Evolutionary conservation across 2,888 invertebrate species (phyloP).

Genomic region (Augochlorella aurata): DNA sequence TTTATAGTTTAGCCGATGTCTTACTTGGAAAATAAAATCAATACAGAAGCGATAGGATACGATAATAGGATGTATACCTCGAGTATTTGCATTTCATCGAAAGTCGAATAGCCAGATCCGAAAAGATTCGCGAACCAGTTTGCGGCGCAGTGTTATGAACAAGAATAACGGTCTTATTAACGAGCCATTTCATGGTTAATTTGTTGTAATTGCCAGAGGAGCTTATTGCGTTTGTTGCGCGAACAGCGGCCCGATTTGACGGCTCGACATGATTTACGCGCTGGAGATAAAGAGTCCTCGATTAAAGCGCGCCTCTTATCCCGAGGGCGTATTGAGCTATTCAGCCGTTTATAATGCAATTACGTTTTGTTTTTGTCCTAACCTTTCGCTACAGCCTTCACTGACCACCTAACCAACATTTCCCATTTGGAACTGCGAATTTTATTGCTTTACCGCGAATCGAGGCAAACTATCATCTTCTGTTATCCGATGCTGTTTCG

Average conservation of each 20-base stretch:
- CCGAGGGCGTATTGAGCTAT: constrained; percentile 37
- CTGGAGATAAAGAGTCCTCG: constrained; percentile 49
- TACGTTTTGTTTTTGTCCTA: constrained; percentile 35
- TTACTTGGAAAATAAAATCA: background rate
- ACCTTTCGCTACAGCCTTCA: constrained; percentile 33
- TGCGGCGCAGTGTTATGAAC: constrained; percentile 13
- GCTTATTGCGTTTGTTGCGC: constrained; percentile 34
- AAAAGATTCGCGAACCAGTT: background rate
- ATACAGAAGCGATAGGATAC: too few relatives aligned
- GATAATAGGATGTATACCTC: background rate
- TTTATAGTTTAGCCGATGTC: background rate
- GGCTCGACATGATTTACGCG: constrained; percentile 45
- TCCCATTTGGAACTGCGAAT: constrained; percentile 12
- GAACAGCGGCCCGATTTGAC: constrained; percentile 48
- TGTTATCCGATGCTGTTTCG: background rate
- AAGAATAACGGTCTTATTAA: constrained; percentile 43
- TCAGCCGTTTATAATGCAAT: constrained; percentile 51
- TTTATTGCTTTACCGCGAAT: constrained; percentile 26
- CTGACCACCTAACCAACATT: constrained; percentile 36
- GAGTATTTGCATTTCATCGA: background rate
- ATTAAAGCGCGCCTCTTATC: constrained; percentile 43
- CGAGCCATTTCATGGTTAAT: constrained; percentile 52
- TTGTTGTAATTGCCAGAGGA: constrained; percentile 45
- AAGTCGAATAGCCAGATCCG: background rate
- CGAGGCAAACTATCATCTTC: background rate